phyloP scores from a whole-genome alignment of 2,797 vertebrate genomes.

The Xenentodon cancila region DNA sequence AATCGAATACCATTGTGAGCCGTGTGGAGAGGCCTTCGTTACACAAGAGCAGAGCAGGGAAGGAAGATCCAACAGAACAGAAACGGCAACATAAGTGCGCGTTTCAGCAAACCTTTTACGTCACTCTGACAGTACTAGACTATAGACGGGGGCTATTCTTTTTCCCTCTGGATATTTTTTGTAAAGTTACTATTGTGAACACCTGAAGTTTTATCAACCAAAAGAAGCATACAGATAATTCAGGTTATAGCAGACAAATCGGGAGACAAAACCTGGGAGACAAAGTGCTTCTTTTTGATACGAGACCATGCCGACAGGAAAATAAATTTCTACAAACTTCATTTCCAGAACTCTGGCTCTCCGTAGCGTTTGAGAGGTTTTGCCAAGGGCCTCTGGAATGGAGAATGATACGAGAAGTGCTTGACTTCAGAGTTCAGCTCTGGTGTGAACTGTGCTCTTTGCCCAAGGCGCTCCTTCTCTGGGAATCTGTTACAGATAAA shows the following conservation, averaged over 20 bases:
- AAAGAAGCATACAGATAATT: slow-evolving; percentile 18
- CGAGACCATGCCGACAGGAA: slow-evolving; percentile 22
- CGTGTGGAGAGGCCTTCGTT: slow-evolving; percentile 33
- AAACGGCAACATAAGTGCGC: no score
- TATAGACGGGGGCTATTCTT: slow-evolving; percentile 5
- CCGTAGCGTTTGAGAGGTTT: slow-evolving; percentile 40
- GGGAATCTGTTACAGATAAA: slow-evolving; percentile 71
- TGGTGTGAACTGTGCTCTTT: slow-evolving; percentile 53
- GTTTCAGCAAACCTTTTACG: background rate
- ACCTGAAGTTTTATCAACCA: slow-evolving; percentile 2
- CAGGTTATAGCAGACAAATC: slow-evolving; percentile 41
- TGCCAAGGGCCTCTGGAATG: slow-evolving; percentile 52
- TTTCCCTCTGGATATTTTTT: slow-evolving; percentile 27
- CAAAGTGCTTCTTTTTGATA: slow-evolving; percentile 9
- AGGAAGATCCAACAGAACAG: background rate
- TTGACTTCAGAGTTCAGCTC: slow-evolving; percentile 40
- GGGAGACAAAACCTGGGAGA: slow-evolving; percentile 31
- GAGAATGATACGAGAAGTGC: slow-evolving; percentile 43
- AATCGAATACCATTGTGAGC: slow-evolving; percentile 39
- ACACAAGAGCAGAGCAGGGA: slow-evolving; percentile 15
- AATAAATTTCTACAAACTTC: slow-evolving; percentile 45
- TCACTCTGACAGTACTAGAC: slow-evolving; percentile 2
- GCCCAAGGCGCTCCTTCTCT: slow-evolving; percentile 44
- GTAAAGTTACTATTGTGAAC: slow-evolving; percentile 21
- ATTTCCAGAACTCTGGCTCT: slow-evolving; percentile 47